These are phyloP conservation scores for Linurgus olivaceus DNA, from an alignment of 2,797 vertebrate species.

Conservation along the genomic window DNA sequence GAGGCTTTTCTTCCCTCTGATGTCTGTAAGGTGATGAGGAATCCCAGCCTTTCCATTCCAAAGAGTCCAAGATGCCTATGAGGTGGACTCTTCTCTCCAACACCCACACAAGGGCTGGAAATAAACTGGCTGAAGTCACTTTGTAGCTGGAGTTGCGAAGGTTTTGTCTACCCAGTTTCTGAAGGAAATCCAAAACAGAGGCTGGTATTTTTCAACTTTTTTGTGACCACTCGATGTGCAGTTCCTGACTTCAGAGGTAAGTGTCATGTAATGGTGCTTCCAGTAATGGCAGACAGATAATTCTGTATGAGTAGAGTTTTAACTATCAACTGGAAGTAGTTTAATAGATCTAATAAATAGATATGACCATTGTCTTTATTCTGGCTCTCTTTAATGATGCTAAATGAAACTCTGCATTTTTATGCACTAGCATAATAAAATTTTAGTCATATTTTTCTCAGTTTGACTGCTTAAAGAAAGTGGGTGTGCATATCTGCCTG, in stretches of 20 bases:
- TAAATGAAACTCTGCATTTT: neutral
- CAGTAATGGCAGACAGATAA: neutral
- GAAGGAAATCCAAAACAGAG: neutral
- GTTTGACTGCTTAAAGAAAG: neutral
- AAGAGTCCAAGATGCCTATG: neutral
- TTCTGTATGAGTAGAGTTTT: neutral
- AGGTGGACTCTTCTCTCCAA: neutral
- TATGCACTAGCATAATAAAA: neutral
- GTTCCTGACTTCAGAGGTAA: neutral
- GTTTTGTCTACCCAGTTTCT: neutral
- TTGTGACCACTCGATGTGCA: neutral
- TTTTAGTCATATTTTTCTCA: neutral
- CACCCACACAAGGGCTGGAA: neutral
- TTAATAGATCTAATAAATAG: neutral
- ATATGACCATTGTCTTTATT: neutral
- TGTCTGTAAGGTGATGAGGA: neutral
- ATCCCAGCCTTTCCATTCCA: neutral
- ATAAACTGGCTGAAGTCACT: neutral
- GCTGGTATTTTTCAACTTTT: neutral
- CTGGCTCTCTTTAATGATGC: neutral
- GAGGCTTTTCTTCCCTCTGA: neutral
- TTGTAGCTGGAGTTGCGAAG: neutral
- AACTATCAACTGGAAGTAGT: neutral
- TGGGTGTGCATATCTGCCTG: neutral
- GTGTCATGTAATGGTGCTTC: neutral